Evolutionary conservation across 2,113 vertebrate species (phyloP).

Genomic region (Lophochroa leadbeateri): DNA sequence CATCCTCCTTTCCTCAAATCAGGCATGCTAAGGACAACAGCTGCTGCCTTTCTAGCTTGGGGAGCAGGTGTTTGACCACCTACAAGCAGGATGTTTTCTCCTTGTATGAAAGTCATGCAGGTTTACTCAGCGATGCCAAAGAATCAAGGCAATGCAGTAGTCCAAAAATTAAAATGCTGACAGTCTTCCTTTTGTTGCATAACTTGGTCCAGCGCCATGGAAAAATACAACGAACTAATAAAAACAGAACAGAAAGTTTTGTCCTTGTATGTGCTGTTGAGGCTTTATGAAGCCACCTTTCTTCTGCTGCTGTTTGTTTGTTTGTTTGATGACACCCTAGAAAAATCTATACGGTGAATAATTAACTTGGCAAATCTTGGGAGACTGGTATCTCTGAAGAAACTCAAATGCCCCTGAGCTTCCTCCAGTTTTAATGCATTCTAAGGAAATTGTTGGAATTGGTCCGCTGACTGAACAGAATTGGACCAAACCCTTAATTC

Average conservation of each 20-base stretch:
- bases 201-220: constrained; percentile 60
- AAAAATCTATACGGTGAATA: background rate
- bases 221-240: constrained; percentile 53
- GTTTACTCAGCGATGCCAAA: constrained; percentile 50
- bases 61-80: constrained; percentile 80
- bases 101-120: constrained; percentile 27
- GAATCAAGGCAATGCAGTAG: constrained; percentile 49
- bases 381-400: background rate
- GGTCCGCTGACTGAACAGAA: background rate
- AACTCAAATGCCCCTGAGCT: background rate
- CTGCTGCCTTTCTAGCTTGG: constrained; percentile 70
- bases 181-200: constrained; percentile 42
- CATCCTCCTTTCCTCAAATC: constrained; percentile 66
- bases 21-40: constrained; percentile 72
- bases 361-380: constrained; percentile 21
- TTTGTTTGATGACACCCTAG: background rate
- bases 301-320: background rate
- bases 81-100: constrained; percentile 71
- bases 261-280: background rate
- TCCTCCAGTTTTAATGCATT: background rate
- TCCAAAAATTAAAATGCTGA: constrained; percentile 60
- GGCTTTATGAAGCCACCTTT: constrained; percentile 2
- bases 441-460: background rate
- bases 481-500: background rate
- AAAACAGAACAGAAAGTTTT: constrained; percentile 34